Base-by-base conservation (phyloP, 2,113 vertebrate species). In the Megaleporinus macrocephalus region DNA sequence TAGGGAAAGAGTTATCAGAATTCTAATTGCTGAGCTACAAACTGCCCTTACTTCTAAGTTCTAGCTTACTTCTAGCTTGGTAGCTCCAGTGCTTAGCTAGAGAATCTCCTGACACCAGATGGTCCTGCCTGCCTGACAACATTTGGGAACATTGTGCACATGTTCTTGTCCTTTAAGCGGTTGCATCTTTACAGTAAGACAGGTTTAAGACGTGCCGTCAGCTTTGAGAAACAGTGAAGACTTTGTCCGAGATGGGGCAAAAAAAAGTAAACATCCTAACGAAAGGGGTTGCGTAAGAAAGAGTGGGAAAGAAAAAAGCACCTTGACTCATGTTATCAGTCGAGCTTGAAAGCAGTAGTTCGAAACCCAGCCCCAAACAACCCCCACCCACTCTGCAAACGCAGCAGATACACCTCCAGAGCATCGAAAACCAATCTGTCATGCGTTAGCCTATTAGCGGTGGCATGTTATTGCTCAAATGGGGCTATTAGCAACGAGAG, bases 381-480 rank as follows among this genome's bases (percentile, higher is more conserved):
- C 72, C 80, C 80, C 63, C 80, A 70, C 63, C 80, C 80, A 44
- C 63, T 69, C 49, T 53, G 29, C 36, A 80, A 73, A 80, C 33
- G 20, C 36, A 30, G 22, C 70, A 65, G 26, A 51, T 80, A 73
- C 78, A 73, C 78, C 78, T 80, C 62, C 44, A 51, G 57, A 44
- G 26, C 49, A 81, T 22, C 36, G 47, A 75, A 75, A 81, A 57
- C 33, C 22, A 68, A 69, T 75, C 51, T 57, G 18, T 65, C 62
- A 68, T n/a, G 30, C 2, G 20, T n/a, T 15, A 13, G 15, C 22
- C 49, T 74, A 26, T 81, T n/a, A 16, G n/a, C 1, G n/a, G 7
- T 72, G 53, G 71, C 68, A 61, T 18, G 24, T 30, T 26, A 62
- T 72, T 72, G 68, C 26, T n/a, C 36, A 36, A 44, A 59, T 62